Evolutionary conservation across 2,888 invertebrate genomes (phyloP), one percentile per base, ranked within the genome.

Genomic region (Chouioia cunea): DNA sequence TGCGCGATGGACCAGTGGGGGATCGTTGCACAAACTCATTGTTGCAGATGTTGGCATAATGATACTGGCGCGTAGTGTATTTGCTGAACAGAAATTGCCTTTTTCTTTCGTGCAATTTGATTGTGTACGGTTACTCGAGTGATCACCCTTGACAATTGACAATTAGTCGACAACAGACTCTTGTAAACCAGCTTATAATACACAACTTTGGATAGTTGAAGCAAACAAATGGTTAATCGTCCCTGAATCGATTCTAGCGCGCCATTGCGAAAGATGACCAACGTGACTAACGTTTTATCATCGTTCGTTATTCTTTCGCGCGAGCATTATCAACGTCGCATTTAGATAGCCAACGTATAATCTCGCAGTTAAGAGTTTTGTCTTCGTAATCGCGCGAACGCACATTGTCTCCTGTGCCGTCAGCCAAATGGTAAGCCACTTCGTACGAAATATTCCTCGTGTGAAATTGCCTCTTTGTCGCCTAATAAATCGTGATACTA

Each of bases 401-500:
- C 46, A 27, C 57, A 44, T 27, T 14, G 20, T 53, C 44, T 16
- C 10, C 14, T 27, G 48, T 18, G 6, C 44, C 4, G 18, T 10
- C 36, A 36, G 47, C 46, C 69, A 58, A 64, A 69, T 69, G 64
- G 64, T 69, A 64, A 69, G 64, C 60, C 43, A 8, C n/a, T 2
- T 3, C n/a, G n/a, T n/a, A 14, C 36, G 16, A 44, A 46, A 14
- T 47, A 14, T 46, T 23, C n/a, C 27, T 6, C 36, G 27, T 6
- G 6, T 14, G n/a, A 20, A 47, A n/a, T n/a, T n/a, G n/a, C n/a
- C n/a, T 6, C 2, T 4, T 27, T 27, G 47, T 46, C 48, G 46
- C 23, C 14, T 16, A 48, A 48, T 48, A 65, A 48, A 48, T 12
- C 1, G 27, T 27, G 27, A 15, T 18, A n/a, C 23, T 56, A 12